Conservation (phyloP, 2,113 vertebrate genomes). For the Sus scrofa region DNA sequence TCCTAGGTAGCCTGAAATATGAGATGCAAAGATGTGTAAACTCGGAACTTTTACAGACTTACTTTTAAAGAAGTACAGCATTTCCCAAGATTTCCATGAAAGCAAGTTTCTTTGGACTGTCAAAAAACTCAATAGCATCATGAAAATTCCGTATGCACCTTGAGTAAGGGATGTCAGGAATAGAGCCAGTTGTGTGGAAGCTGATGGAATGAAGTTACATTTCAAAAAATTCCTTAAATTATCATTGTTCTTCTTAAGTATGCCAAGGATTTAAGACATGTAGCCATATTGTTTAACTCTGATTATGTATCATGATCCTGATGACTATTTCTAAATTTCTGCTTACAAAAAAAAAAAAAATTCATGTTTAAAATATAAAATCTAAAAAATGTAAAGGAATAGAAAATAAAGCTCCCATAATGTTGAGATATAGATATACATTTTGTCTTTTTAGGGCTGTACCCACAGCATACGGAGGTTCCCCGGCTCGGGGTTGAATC, state of each 20-base stretch:
- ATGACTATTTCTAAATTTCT: conserved; percentile 27
- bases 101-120: background rate
- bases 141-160: background rate
- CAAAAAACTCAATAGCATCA: background rate
- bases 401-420: background rate
- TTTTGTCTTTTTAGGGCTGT: no score
- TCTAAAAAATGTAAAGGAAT: background rate
- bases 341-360: background rate
- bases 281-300: background rate
- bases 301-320: background rate
- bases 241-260: background rate
- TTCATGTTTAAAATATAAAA: background rate
- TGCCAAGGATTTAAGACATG: background rate
- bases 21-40: conserved; percentile 67
- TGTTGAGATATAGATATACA: no score
- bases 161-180: background rate
- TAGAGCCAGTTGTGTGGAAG: background rate
- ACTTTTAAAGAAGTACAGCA: conserved; percentile 52
- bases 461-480: no score
- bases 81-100: conserved; percentile 61
- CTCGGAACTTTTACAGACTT: conserved; percentile 76
- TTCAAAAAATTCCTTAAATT: background rate
- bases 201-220: background rate
- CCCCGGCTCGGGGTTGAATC: no score
- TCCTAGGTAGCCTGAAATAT: conserved; percentile 55